Evolutionary conservation across 2,888 invertebrate species (phyloP), one percentile per base, ranked within the genome.

Genomic region (Gisinianus flammeolus): DNA sequence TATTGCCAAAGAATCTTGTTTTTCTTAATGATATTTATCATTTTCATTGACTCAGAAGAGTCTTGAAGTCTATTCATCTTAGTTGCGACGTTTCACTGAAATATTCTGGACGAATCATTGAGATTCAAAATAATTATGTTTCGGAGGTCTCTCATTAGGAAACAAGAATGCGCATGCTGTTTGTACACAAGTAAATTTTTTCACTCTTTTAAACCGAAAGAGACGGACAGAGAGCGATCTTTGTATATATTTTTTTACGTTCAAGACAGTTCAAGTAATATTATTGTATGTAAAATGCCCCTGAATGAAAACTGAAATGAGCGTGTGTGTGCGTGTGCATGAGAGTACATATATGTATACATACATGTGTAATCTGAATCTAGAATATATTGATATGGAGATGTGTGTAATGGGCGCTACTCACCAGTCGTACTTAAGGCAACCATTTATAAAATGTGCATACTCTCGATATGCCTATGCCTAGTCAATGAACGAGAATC

Each of bases 11-110:
- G 58, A 58, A 72, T 72, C 72, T 69, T 58, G 72, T 72, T 58
- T 72, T 58, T 71, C 71, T 56, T 71, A 56, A 71, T 71, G 71
- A 71, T 71, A 71, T 71, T 71, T 71, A 71, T 58, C 72, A 72
- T 58, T 72, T 56, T 62, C 58, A 58, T 72, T 72, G 72, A 72
- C 33, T 72, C 72, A 56, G 24, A 58, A 26, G 62, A 72, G 72
- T 33, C 58, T 72, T 31, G 58, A 58, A 58, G 31, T 72, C 58
- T 72, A 31, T 72, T 72, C 70, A 71, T 71, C 72, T 58, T 71
- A 31, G 33, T 56, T 72, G 58, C 72, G 58, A 72, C 58, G 33
- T 58, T 58, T 72, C 58, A 58, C 72, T 72, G 22, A 71, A 71
- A 72, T 58, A 72, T 72, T 72, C 58, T 58, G 58, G 31, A 58